Percentiles rank a stretch among this genome's conserved stretches.
Evolutionary conservation across 2,113 vertebrate genomes (phyloP).

Genomic region (Chamaetylas fuelleborni): DNA sequence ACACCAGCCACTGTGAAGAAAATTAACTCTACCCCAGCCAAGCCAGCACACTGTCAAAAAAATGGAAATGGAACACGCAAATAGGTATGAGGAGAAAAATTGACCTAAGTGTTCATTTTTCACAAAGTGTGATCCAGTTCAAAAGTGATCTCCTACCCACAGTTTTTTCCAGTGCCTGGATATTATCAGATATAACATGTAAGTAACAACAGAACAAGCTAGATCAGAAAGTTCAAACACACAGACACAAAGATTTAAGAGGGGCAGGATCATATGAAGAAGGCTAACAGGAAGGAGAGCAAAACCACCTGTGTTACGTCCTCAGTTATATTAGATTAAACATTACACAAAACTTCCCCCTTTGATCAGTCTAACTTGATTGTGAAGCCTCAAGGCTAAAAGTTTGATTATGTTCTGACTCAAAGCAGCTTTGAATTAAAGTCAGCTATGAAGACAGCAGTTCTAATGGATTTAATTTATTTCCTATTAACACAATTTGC

Average conservation of each 20-base stretch:
- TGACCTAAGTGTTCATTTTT: not conserved
- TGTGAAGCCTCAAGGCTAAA: slow-evolving; percentile 47
- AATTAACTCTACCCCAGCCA: not conserved
- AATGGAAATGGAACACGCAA: accelerated
- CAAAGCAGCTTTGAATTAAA: slow-evolving; percentile 46
- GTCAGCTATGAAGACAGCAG: not conserved
- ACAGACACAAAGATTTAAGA: not conserved
- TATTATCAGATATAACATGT: not conserved
- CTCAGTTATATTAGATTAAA: slow-evolving; percentile 36
- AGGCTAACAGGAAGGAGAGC: not conserved
- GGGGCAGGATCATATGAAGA: not conserved
- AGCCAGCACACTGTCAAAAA: not conserved
- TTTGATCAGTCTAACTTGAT: slow-evolving; percentile 56
- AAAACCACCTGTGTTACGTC: not conserved
- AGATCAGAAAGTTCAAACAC: not conserved
- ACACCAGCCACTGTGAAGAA: not conserved
- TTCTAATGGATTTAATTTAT: slow-evolving; percentile 53
- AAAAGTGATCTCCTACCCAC: not conserved
- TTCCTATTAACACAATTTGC: slow-evolving; percentile 15
- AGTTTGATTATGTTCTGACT: slow-evolving; percentile 58
- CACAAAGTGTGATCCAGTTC: not conserved
- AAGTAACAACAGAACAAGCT: not conserved
- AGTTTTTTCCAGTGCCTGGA: not conserved
- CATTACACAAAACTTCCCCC: not conserved
- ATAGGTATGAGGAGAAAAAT: not conserved